Conservation (phyloP, 2,797 vertebrate species). For the Tokudaia muenninki region DNA sequence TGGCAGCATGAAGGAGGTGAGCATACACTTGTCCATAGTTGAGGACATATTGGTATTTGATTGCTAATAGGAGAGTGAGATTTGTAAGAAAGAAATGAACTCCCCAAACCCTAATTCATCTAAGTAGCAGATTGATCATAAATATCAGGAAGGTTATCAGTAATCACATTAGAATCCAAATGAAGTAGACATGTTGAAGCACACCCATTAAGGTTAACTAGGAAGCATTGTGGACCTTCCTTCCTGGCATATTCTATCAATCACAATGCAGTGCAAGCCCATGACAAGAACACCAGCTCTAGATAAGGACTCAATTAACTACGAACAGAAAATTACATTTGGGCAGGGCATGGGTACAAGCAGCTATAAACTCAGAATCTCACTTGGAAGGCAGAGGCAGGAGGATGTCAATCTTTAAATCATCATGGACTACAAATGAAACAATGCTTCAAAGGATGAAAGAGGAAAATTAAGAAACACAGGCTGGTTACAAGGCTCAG, state of each 20-base stretch:
- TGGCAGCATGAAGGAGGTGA: not conserved
- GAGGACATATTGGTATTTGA: not conserved
- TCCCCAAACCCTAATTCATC: not conserved
- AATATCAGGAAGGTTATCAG: not conserved
- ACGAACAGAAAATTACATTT: not conserved
- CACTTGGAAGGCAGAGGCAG: not conserved
- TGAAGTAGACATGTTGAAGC: not conserved
- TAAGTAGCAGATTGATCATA: not conserved
- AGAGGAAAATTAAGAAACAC: not conserved
- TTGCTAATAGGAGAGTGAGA: not conserved
- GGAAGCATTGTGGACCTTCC: not conserved
- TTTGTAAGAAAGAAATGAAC: not conserved
- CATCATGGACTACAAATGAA: not conserved
- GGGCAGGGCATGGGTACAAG: no score
- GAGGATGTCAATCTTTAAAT: not conserved
- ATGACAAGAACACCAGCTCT: not conserved
- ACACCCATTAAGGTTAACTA: not conserved
- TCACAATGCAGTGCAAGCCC: not conserved
- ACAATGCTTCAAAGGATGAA: not conserved
- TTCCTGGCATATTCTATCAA: not conserved
- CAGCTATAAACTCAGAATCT: not conserved
- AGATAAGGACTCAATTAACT: not conserved
- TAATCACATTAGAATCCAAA: not conserved
- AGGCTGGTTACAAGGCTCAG: no score
- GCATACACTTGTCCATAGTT: not conserved